phyloP scores from a whole-genome alignment of 1,140 invertebrate genomes.

The Tribolium castaneum region DNA sequence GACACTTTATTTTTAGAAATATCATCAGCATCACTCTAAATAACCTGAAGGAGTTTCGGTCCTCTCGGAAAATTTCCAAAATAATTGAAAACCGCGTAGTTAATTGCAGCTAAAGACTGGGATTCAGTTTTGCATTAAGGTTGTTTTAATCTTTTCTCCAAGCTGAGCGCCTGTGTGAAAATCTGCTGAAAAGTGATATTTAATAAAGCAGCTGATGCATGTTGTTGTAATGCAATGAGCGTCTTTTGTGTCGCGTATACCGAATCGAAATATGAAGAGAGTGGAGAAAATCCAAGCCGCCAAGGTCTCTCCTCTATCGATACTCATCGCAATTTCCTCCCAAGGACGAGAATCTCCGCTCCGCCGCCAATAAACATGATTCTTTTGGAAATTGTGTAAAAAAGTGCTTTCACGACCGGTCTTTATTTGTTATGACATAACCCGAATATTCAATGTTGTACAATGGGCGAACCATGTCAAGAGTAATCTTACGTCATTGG shows the following conservation, averaged over 20 bases:
- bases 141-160: no score
- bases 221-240: not conserved
- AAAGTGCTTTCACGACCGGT: constrained; percentile 17
- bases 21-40: no score
- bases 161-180: not conserved
- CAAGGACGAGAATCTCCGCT: not conserved
- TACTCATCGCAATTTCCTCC: constrained; percentile 10
- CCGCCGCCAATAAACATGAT: not conserved
- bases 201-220: not conserved
- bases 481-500: constrained; percentile 29
- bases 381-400: constrained; percentile 3
- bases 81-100: no score
- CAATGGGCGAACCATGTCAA: constrained; percentile 26
- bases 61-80: no score
- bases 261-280: not conserved
- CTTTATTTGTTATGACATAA: constrained; percentile 23
- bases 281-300: not conserved
- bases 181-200: not conserved
- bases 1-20: no score
- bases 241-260: not conserved
- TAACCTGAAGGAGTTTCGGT: no score
- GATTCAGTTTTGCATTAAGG: no score
- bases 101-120: no score
- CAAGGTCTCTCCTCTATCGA: not conserved
- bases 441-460: constrained; percentile 32